These are phyloP conservation scores for Limonius californicus DNA, from an alignment of 1,140 invertebrate genomes.

Conservation along the genomic window DNA sequence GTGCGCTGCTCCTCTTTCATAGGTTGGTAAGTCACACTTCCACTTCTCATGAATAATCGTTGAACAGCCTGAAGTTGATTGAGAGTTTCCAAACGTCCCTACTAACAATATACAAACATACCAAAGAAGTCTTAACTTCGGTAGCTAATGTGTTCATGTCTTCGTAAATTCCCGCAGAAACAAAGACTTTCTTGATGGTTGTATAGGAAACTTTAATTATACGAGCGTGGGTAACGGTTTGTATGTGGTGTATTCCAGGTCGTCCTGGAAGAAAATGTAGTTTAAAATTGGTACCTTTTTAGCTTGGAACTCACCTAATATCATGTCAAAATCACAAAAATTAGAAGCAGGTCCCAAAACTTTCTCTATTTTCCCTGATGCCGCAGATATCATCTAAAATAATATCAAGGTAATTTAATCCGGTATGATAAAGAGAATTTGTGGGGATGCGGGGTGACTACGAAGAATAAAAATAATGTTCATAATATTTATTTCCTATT, in stretches of 20 bases:
- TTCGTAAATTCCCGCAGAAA: no score
- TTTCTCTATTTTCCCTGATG: constrained; percentile 40
- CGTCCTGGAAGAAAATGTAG: constrained; percentile 25
- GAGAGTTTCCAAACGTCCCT: no score
- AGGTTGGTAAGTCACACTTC: neutral
- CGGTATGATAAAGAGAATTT: no score
- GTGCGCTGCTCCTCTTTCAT: neutral
- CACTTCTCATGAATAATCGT: neutral
- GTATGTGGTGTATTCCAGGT: constrained; percentile 17
- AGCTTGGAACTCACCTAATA: constrained; percentile 47
- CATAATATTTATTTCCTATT: no score
- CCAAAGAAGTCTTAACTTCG: no score
- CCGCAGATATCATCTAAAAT: constrained; percentile 45
- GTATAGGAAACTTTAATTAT: constrained; percentile 7
- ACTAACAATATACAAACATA: no score
- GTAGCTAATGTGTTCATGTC: no score
- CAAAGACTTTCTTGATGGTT: no score
- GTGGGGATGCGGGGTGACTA: no score
- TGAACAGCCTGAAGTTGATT: constrained; percentile 11
- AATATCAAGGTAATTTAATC: no score
- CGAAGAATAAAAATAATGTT: no score
- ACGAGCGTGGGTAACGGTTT: constrained; percentile 17
- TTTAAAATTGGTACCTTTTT: no score
- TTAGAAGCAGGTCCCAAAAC: constrained; percentile 37
- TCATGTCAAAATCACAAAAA: constrained; percentile 46